Conservation (phyloP, 2,888 invertebrate genomes). For the Magallana nippona region DNA sequence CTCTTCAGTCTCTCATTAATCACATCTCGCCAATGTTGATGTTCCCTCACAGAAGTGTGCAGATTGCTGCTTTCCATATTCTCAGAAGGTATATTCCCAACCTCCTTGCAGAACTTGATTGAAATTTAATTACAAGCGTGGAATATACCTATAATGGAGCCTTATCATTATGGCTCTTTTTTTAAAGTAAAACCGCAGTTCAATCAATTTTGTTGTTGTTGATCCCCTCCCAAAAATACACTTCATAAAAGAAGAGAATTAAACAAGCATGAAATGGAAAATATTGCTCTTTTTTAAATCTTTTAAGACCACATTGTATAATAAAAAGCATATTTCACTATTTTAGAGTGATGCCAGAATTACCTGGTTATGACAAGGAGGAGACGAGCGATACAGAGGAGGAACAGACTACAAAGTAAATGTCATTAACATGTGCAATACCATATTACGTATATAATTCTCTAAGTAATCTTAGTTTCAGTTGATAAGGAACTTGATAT, state of each 20-base stretch:
- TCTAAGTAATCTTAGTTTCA: no score
- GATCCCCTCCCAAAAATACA: not conserved
- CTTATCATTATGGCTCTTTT: not conserved
- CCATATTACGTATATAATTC: not conserved
- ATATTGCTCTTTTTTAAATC: not conserved
- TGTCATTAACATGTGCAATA: not conserved
- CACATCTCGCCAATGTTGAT: constrained; percentile 75
- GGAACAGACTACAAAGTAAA: constrained; percentile 52
- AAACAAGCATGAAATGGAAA: not conserved
- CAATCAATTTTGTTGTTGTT: not conserved
- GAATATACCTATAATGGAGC: not conserved
- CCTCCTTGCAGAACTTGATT: not conserved
- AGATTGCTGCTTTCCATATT: constrained; percentile 72
- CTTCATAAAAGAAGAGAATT: no score
- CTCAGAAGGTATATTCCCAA: constrained; percentile 65
- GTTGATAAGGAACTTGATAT: no score
- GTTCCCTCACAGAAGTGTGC: constrained; percentile 60
- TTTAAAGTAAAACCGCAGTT: not conserved
- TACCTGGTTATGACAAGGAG: constrained; percentile 66
- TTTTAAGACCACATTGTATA: no score
- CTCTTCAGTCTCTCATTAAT: constrained; percentile 75
- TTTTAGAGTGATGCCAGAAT: constrained; percentile 64
- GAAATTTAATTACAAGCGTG: not conserved
- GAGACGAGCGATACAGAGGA: constrained; percentile 44
- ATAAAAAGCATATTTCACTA: constrained; percentile 20